Evolutionary conservation across 1,140 invertebrate species (phyloP).

Genomic region (Pissodes strobi): DNA sequence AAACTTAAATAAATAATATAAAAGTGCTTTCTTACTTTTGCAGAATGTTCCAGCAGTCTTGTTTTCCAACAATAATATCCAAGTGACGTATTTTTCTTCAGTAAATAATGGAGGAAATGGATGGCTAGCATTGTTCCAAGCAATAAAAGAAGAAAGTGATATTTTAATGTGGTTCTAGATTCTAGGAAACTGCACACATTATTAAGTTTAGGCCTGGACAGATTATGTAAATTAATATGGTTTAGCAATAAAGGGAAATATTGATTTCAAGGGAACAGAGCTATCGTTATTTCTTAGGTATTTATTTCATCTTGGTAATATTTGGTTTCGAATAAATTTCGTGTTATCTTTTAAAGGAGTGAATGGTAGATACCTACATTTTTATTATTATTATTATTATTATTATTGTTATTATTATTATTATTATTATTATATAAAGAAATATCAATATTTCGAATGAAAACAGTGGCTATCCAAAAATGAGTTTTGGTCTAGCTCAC

Average conservation of each 20-base stretch:
- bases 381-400: too few relatives aligned
- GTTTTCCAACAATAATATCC: slow-evolving; percentile 31
- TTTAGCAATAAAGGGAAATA: not conserved
- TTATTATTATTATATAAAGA: not conserved
- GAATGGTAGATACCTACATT: too few relatives aligned
- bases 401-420: too few relatives aligned
- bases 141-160: slow-evolving; percentile 25
- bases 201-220: not conserved
- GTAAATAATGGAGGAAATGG: slow-evolving; percentile 46
- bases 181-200: too few relatives aligned
- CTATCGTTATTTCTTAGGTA: not conserved
- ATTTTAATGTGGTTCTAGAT: not conserved
- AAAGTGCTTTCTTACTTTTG: too few relatives aligned
- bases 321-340: too few relatives aligned
- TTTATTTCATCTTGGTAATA: not conserved
- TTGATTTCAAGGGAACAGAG: not conserved
- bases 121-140: slow-evolving; percentile 49
- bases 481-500: too few relatives aligned
- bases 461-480: too few relatives aligned
- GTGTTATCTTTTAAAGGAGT: not conserved
- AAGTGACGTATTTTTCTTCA: slow-evolving; percentile 43
- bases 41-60: slow-evolving; percentile 30
- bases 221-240: not conserved
- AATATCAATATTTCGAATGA: slow-evolving; percentile 10
- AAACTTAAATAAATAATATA: too few relatives aligned